A percentile compares a stretch with the other conserved stretches of the same genome.
phyloP scores from a whole-genome alignment of 2,113 vertebrate species.

The Oenanthe oenanthe region DNA sequence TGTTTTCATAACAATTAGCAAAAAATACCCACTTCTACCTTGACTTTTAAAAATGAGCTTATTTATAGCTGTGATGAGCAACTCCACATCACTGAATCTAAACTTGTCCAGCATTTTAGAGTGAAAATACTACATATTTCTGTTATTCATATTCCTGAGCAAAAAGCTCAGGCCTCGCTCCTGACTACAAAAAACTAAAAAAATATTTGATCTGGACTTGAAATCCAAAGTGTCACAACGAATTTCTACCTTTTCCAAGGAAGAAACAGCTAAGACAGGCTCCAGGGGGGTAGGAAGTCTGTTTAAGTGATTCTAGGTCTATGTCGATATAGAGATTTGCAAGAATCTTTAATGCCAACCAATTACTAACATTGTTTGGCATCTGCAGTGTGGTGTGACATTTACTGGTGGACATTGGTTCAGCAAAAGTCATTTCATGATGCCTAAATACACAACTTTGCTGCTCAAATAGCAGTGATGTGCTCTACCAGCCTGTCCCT shows the following conservation, averaged over 20 bases:
- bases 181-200: background rate
- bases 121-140: background rate
- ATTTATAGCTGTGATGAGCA: background rate
- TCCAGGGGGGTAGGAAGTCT: background rate
- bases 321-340: background rate
- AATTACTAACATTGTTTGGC: background rate
- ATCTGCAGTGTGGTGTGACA: background rate
- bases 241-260: background rate
- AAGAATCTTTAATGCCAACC: background rate
- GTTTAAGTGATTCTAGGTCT: background rate
- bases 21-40: rapidly evolving
- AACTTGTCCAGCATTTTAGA: background rate
- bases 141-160: background rate
- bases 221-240: background rate
- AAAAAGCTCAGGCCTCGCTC: background rate
- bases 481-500: background rate
- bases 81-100: background rate
- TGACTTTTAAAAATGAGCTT: background rate
- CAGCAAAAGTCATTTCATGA: background rate
- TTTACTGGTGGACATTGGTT: background rate
- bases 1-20: background rate
- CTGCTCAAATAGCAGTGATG: background rate
- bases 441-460: background rate
- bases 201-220: background rate
- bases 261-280: background rate